Percentiles rank a stretch among this genome's conserved stretches.
Conservation (phyloP, 1,140 invertebrate genomes). For the Plodia interpunctella region DNA sequence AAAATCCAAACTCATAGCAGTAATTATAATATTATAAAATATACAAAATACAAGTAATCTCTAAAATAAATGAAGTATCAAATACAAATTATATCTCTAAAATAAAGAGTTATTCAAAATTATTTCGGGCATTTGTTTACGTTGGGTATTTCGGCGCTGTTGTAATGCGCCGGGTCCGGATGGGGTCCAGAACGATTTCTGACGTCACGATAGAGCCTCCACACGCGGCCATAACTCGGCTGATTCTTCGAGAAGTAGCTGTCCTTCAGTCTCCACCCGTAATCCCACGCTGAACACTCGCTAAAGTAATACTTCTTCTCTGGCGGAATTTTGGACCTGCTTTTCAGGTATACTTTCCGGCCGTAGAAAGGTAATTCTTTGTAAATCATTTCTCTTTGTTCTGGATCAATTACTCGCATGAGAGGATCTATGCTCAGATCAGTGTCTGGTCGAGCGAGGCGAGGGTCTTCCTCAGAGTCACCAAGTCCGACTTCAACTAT, state of each 20-base stretch:
- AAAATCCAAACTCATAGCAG: background rate
- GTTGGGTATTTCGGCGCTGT: conserved; percentile 13
- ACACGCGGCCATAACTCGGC: conserved; percentile 18
- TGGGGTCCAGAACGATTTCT: conserved; percentile 30
- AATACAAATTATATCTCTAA: background rate
- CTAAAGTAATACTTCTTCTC: conserved; percentile 34
- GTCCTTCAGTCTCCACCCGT: conserved; percentile 32
- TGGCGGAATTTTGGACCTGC: conserved; percentile 20
- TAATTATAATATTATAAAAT: background rate
- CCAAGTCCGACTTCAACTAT: conserved; percentile 31
- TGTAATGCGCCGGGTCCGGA: conserved; percentile 35
- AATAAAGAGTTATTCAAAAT: background rate
- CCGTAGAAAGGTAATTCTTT: conserved; percentile 30
- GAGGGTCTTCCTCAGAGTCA: conserved; percentile 32
- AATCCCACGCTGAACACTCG: conserved; percentile 24
- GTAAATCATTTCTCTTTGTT: conserved; percentile 29
- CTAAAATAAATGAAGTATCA: background rate
- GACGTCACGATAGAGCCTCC: conserved; percentile 18
- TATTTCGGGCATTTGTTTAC: conserved; percentile 17
- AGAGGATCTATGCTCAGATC: conserved; percentile 27
- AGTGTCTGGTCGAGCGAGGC: conserved; percentile 24
- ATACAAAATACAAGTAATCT: background rate
- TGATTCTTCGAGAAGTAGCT: conserved; percentile 21
- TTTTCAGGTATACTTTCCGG: conserved; percentile 24
- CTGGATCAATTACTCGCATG: conserved; percentile 30